Conservation (phyloP, 2,113 vertebrate genomes). For the Perognathus longimembris region DNA sequence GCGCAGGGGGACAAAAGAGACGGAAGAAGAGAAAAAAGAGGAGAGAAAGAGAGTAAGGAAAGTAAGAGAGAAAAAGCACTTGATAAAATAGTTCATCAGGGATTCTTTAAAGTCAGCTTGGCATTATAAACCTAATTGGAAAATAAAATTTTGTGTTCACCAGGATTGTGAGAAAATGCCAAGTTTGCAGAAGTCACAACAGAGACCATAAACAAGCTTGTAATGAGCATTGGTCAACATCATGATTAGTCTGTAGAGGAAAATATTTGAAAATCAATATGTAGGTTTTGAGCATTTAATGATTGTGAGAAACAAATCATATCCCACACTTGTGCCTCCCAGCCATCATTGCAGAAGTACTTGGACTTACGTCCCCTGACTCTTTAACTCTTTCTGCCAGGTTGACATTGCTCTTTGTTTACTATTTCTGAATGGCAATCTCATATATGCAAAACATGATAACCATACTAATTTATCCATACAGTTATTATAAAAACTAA, state of each 20-base stretch:
- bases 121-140: background rate
- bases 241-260: background rate
- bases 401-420: background rate
- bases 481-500: background rate
- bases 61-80: no score
- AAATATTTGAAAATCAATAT: background rate
- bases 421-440: background rate
- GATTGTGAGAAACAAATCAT: background rate
- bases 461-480: background rate
- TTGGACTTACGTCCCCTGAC: background rate
- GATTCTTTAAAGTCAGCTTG: background rate
- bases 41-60: no score
- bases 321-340: background rate
- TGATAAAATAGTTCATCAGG: background rate
- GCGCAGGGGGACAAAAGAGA: no score
- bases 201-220: background rate
- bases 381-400: background rate
- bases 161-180: background rate
- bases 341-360: background rate
- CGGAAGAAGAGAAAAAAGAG: no score
- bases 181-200: conserved; percentile 12
- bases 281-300: background rate
- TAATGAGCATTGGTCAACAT: background rate
- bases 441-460: background rate
- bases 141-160: background rate